A percentile compares a stretch with the other conserved stretches of the same genome.
Evolutionary conservation across 2,797 vertebrate genomes (phyloP).

Genomic region (Threskiornis aethiopicus): DNA sequence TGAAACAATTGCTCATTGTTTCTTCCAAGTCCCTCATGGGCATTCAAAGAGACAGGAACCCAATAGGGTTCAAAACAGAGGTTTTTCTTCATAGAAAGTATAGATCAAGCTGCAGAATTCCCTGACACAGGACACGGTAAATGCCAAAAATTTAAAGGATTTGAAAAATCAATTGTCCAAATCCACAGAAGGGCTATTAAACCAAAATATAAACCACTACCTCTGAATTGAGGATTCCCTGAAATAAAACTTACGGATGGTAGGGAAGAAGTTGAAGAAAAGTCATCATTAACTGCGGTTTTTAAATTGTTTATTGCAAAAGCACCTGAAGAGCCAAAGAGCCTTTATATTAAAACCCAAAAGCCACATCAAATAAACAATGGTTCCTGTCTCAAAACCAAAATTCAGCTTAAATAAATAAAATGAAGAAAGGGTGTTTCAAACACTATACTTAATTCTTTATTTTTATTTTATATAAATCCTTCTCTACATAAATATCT

Average conservation of each 20-base stretch:
- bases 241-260: background rate
- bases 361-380: background rate
- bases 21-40: background rate
- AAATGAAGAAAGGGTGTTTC: background rate
- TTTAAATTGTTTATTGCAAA: background rate
- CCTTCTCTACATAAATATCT: background rate
- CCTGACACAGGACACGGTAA: background rate
- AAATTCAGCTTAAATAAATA: background rate
- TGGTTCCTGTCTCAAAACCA: background rate
- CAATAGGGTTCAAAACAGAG: background rate
- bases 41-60: background rate
- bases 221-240: background rate
- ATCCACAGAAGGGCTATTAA: background rate
- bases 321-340: background rate
- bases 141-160: background rate
- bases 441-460: background rate
- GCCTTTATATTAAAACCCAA: background rate
- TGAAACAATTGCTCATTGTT: background rate
- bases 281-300: background rate
- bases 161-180: background rate
- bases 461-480: background rate
- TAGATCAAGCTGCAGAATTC: background rate
- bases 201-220: background rate
- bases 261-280: background rate
- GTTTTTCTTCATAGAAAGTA: background rate